These are phyloP conservation scores for Poeciliopsis retropinna DNA, from an alignment of 2,113 vertebrate species.

Conservation along the genomic window DNA sequence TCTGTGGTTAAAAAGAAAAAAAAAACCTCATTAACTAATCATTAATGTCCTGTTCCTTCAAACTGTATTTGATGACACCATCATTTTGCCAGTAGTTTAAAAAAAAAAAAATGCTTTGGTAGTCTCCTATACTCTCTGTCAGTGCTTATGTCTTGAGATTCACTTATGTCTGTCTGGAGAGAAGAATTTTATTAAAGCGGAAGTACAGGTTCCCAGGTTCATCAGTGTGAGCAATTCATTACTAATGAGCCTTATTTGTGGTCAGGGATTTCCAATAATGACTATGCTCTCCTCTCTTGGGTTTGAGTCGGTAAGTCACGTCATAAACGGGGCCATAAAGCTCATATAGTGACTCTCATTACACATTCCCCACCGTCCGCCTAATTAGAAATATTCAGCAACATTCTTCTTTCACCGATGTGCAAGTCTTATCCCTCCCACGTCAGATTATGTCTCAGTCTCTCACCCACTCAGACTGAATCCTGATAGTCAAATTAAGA, in stretches of 20 bases:
- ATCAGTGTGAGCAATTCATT: conserved; percentile 17
- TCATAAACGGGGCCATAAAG: conserved; percentile 24
- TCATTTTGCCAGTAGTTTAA: neutral
- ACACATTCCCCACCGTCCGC: conserved; percentile 5
- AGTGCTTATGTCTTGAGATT: neutral
- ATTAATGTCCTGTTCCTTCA: neutral
- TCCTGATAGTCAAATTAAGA: conserved; percentile 22
- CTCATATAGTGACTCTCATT: conserved; percentile 16
- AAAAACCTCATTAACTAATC: neutral
- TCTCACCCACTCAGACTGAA: conserved; percentile 55
- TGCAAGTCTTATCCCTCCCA: conserved; percentile 49
- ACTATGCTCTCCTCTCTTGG: conserved; percentile 14
- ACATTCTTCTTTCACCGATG: conserved; percentile 37
- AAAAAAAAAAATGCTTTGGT: neutral
- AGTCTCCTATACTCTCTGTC: too few relatives aligned
- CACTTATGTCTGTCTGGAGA: conserved; percentile 8
- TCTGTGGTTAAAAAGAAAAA: neutral
- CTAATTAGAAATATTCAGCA: conserved; percentile 30
- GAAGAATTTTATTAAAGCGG: neutral
- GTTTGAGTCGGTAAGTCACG: conserved; percentile 2
- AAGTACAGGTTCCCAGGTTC: conserved; percentile 13
- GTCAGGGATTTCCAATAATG: conserved; percentile 30
- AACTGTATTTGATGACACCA: neutral
- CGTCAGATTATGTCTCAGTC: conserved; percentile 42
- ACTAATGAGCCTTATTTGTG: conserved; percentile 34